Evolutionary conservation across 2,888 invertebrate genomes (phyloP).

Genomic region (Hirtodrosophila alboralis): DNA sequence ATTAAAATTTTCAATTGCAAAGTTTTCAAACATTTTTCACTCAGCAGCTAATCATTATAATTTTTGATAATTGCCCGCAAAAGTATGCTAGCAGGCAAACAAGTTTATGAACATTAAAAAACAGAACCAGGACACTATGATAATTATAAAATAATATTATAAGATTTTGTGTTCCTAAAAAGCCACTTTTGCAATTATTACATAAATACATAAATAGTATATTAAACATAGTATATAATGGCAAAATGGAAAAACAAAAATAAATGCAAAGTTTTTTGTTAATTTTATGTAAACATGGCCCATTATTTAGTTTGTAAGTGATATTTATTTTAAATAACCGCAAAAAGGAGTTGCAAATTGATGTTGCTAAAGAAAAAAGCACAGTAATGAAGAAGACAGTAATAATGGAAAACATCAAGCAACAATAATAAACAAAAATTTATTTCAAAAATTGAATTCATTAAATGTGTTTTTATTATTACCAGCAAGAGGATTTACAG

Average conservation of each 20-base stretch:
- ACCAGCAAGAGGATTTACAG: too few relatives aligned
- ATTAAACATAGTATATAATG: slow-evolving; percentile 25
- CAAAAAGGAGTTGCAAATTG: slow-evolving; percentile 45
- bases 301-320: slow-evolving; percentile 76
- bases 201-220: slow-evolving; percentile 27
- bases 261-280: slow-evolving; percentile 45
- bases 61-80: slow-evolving; percentile 29
- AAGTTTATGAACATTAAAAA: not conserved
- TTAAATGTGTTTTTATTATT: slow-evolving; percentile 8
- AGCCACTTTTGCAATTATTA: slow-evolving; percentile 63
- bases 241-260: slow-evolving; percentile 14
- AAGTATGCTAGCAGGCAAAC: slow-evolving; percentile 22
- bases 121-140: slow-evolving; percentile 1
- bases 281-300: slow-evolving; percentile 58
- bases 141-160: slow-evolving; percentile 29
- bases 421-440: slow-evolving; percentile 78
- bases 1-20: slow-evolving; percentile 34
- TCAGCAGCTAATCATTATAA: slow-evolving; percentile 26
- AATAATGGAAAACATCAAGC: slow-evolving; percentile 36
- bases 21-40: slow-evolving; percentile 24
- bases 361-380: slow-evolving; percentile 13
- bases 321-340: slow-evolving; percentile 56
- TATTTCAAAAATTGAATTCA: slow-evolving; percentile 59
- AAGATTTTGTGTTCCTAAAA: slow-evolving; percentile 66
- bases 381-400: slow-evolving; percentile 17